Evolutionary conservation across 2,113 vertebrate species (phyloP).

Genomic region (Cyanoramphus novaezelandiae): DNA sequence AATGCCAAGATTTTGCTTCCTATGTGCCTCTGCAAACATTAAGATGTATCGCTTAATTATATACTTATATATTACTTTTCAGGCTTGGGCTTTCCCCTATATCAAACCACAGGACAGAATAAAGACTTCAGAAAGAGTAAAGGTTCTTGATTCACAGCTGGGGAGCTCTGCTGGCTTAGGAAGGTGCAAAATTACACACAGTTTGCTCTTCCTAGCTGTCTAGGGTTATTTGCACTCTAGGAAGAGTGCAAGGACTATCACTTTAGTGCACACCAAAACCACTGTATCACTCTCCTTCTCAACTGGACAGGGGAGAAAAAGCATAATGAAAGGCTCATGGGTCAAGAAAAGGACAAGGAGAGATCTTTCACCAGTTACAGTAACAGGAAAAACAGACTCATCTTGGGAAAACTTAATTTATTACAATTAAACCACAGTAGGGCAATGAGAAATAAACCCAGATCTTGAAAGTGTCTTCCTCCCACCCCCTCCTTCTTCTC

Average conservation of each 20-base stretch:
- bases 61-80: background rate
- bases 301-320: background rate
- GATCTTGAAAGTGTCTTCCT: background rate
- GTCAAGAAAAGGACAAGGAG: background rate
- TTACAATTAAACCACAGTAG: background rate
- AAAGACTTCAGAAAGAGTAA: background rate
- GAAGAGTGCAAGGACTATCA: background rate
- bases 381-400: background rate
- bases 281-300: background rate
- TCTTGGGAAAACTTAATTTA: background rate
- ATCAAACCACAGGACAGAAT: background rate
- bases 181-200: background rate
- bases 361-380: background rate
- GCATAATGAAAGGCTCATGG: background rate
- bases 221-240: background rate
- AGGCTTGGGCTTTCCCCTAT: rapidly evolving
- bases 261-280: background rate
- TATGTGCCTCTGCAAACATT: background rate
- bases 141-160: background rate
- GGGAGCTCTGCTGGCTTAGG: background rate
- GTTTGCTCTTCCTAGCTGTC: background rate
- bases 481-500: background rate
- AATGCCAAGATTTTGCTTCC: background rate
- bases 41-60: background rate
- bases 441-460: background rate